Conservation (phyloP, 2,888 invertebrate genomes). For the Acleris literana region DNA sequence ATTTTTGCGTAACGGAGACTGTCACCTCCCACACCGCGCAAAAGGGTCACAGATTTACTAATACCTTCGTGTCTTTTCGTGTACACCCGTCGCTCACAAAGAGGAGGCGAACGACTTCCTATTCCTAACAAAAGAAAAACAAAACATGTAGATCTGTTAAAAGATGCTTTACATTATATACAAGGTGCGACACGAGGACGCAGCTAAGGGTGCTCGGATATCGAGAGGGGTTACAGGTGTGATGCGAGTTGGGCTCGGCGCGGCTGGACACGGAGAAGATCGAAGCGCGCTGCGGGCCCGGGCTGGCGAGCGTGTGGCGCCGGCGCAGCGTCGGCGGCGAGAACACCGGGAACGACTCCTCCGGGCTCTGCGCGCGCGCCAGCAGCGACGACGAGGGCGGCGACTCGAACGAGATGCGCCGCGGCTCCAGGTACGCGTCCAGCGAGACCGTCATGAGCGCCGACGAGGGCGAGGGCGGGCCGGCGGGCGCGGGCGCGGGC, state of each 20-base stretch:
- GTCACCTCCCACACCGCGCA: slow-evolving; percentile 57
- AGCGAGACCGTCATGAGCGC: slow-evolving; percentile 93
- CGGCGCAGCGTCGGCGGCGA: slow-evolving; percentile 91
- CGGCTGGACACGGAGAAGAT: slow-evolving; percentile 90
- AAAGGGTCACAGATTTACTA: slow-evolving; percentile 40
- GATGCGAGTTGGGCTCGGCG: slow-evolving; percentile 90
- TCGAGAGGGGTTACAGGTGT: slow-evolving; percentile 90
- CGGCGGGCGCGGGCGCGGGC: slow-evolving; percentile 56
- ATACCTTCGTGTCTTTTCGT: slow-evolving; percentile 76
- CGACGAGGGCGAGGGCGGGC: slow-evolving; percentile 91
- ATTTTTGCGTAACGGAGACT: slow-evolving; percentile 39
- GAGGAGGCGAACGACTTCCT: slow-evolving; percentile 61
- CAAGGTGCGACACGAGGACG: slow-evolving; percentile 47
- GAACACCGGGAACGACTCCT: slow-evolving; percentile 93
- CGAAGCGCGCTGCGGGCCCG: slow-evolving; percentile 86
- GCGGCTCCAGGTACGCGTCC: slow-evolving; percentile 93
- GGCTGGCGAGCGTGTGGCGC: slow-evolving; percentile 82
- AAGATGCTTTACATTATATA: slow-evolving; percentile 75
- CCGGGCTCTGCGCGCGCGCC: slow-evolving; percentile 87
- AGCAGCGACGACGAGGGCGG: slow-evolving; percentile 89
- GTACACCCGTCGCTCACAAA: slow-evolving; percentile 59
- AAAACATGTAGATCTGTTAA: slow-evolving; percentile 41
- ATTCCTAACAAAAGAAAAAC: slow-evolving; percentile 57
- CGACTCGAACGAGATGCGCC: slow-evolving; percentile 91
- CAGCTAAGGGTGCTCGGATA: slow-evolving; percentile 31